Evolutionary conservation across 2,888 invertebrate genomes (phyloP), one percentile per base, ranked within the genome.

Genomic region (Cephonodes hylas): DNA sequence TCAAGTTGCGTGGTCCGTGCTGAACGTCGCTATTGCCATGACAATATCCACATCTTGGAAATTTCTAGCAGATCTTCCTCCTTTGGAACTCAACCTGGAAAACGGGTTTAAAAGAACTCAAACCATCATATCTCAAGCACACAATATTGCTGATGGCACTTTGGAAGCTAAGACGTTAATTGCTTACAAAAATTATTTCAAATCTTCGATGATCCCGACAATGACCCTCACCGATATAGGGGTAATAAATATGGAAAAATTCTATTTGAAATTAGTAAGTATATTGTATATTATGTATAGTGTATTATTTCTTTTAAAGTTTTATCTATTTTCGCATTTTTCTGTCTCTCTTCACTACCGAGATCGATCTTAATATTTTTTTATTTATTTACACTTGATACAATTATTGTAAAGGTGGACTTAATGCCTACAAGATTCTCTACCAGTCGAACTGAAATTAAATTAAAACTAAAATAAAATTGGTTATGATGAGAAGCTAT

Each of bases 1-100:
- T 79, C 92, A 92, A 67, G 80, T 91, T 31, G 69, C 88, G 5
- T 87, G 89, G 45, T 91, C 92, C 0, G 81, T 92, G 42, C 84
- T 92, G 64, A 92, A 91, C 60, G 91, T 92, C 31, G 73, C 84
- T 0, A 75, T 92, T 72, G 89, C 92, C 1, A 88, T 92, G 22
- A 56, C 84, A 5, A 83, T 92, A 66, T 79, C 91, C 0, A 78
- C 89, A 58, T 90, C 91, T 1, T 92, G 92, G 92, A 84, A 85
- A 62, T 91, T 92, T 63, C 77, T 92, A 62, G 79, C 85, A 0
- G 93, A 94, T 67, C 84, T 96, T 7, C 95, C 95, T 0, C 88
- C 95, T 0, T 80, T 95, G 63, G 80, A 83, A 1, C 86, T 96
- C n/a, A 91, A 88, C 42, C 81, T 95, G 10, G 77, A 85, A 59